These are phyloP conservation scores for Ostrea edulis DNA, from an alignment of 1,140 invertebrate species.

Conservation along the genomic window DNA sequence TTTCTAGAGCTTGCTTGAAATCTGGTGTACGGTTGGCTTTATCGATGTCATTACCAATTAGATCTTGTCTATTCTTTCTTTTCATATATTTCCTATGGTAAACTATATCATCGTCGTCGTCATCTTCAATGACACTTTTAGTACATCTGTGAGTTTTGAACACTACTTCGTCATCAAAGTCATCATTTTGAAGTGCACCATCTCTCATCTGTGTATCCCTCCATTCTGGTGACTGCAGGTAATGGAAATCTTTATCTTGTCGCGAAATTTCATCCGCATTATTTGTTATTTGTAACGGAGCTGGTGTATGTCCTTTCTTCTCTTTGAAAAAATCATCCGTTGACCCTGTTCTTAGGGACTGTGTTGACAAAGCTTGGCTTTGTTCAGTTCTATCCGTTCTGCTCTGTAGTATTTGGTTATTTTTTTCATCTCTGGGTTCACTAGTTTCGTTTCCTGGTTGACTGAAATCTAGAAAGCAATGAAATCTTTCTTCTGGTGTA, in stretches of 20 bases:
- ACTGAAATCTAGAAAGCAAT: not conserved
- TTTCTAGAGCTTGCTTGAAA: not conserved
- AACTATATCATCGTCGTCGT: not conserved
- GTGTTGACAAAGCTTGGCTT: not conserved
- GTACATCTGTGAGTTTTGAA: not conserved
- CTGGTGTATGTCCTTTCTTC: not conserved
- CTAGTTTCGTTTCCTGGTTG: not conserved
- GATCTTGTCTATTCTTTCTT: not conserved
- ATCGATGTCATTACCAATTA: not conserved
- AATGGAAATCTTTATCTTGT: not conserved
- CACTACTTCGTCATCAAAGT: slow-evolving; percentile 1
- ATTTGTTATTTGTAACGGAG: not conserved
- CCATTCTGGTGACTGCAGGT: not conserved
- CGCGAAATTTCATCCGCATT: not conserved
- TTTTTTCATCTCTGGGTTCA: not conserved
- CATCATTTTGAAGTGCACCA: not conserved
- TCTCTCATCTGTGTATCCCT: not conserved
- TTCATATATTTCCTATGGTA: not conserved
- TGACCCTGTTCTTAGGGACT: not conserved
- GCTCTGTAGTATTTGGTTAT: not conserved
- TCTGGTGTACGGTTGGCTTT: not conserved
- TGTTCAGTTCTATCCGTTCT: not conserved
- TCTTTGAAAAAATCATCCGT: not conserved
- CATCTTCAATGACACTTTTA: not conserved
- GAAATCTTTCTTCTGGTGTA: not conserved